A percentile compares a stretch with the other conserved stretches of the same genome.
phyloP scores from a whole-genome alignment of 2,113 vertebrate genomes.

The Proteles cristata region DNA sequence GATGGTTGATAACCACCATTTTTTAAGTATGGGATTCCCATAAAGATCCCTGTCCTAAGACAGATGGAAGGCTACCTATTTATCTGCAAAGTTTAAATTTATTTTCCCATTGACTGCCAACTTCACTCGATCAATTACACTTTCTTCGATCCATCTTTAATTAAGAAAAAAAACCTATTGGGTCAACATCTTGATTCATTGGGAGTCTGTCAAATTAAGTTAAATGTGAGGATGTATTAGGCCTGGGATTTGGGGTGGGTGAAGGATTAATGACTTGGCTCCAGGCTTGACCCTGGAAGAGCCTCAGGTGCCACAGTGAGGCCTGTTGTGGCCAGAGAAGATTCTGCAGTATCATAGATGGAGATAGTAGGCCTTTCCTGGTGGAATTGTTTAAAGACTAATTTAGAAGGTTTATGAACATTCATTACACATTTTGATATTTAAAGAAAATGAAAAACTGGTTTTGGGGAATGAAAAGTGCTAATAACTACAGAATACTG shows the following conservation, averaged over 20 bases:
- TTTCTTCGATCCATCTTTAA: neutral
- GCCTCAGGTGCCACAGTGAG: neutral
- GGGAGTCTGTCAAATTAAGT: neutral
- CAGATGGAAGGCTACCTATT: neutral
- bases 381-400: neutral
- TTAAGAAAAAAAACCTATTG: neutral
- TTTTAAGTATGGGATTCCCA: neutral
- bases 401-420: neutral
- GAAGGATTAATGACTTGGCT: neutral
- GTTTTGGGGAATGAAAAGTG: neutral
- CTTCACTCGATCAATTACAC: neutral
- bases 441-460: neutral
- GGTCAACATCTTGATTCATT: neutral
- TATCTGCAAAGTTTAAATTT: neutral
- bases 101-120: neutral
- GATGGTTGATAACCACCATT: neutral
- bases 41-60: neutral
- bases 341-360: fast-evolving
- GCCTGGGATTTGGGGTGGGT: neutral
- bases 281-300: neutral
- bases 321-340: neutral
- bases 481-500: neutral
- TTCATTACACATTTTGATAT: neutral
- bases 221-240: neutral
- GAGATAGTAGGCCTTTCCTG: neutral